These are phyloP conservation scores for Tinea semifulvella DNA, from an alignment of 2,888 invertebrate genomes.

Conservation along the genomic window DNA sequence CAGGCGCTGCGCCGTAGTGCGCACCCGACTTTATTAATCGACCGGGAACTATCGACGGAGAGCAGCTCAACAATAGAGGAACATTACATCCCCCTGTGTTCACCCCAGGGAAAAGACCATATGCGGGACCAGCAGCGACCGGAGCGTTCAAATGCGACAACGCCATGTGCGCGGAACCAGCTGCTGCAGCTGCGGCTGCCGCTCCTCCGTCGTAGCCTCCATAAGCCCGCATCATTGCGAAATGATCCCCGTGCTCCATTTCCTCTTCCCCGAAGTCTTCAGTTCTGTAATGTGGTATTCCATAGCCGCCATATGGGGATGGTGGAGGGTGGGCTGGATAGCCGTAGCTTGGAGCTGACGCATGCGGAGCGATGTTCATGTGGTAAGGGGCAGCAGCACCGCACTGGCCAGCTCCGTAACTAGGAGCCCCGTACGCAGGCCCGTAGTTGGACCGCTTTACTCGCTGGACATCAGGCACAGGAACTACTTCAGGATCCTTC, in stretches of 20 bases:
- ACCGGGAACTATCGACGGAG: conserved; percentile 43
- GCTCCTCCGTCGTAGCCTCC: conserved; percentile 26
- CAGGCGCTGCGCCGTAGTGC: conserved; percentile 22
- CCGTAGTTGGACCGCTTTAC: conserved; percentile 10
- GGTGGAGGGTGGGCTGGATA: conserved; percentile 20
- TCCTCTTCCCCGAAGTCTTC: conserved; percentile 30
- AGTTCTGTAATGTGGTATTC: conserved; percentile 28
- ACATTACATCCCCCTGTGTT: conserved; percentile 40
- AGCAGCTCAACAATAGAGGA: conserved; percentile 48
- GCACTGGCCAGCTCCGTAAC: conserved; percentile 23
- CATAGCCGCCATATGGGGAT: conserved; percentile 5
- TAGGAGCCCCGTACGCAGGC: conserved; percentile 8
- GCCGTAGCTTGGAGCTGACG: not conserved
- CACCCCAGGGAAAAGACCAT: conserved; percentile 44
- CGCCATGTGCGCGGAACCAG: conserved; percentile 17
- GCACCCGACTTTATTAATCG: conserved; percentile 30
- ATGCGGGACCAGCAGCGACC: conserved; percentile 27
- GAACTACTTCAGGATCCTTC: not conserved
- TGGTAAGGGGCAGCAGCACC: conserved; percentile 27
- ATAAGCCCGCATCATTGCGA: conserved; percentile 32
- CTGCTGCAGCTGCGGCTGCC: conserved; percentile 14
- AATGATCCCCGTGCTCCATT: conserved; percentile 33
- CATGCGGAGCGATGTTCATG: not conserved
- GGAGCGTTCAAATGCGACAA: conserved; percentile 20
- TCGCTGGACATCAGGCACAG: conserved; percentile 4